phyloP scores from a whole-genome alignment of 35 echinoderm and acorn worm genomes.

The Patiria miniata region DNA sequence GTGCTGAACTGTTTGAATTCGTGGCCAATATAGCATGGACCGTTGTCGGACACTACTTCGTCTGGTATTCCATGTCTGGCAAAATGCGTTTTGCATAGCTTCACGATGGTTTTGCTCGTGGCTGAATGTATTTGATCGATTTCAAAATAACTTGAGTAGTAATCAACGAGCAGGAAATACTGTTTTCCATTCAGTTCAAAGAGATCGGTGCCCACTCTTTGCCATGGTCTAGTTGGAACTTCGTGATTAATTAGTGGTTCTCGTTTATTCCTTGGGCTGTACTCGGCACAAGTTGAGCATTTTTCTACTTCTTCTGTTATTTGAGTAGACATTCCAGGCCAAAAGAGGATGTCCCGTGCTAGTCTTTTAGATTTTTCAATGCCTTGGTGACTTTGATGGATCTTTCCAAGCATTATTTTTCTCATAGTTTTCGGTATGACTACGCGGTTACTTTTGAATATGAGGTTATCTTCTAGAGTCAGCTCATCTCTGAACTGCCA shows the following conservation, averaged over 20 bases:
- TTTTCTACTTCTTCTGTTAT: constrained; percentile 33
- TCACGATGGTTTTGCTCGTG: not conserved
- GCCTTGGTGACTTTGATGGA: constrained; percentile 22
- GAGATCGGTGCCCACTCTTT: constrained; percentile 44
- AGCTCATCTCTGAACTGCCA: constrained; percentile 31
- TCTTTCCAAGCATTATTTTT: constrained; percentile 34
- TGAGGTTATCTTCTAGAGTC: constrained; percentile 20
- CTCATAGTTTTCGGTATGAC: constrained; percentile 26
- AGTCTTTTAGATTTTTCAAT: constrained; percentile 18
- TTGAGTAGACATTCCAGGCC: constrained; percentile 17
- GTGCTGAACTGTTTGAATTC: constrained; percentile 29
- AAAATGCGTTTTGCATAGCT: constrained; percentile 43
- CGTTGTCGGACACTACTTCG: constrained; percentile 18
- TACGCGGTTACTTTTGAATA: constrained; percentile 41
- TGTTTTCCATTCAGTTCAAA: constrained; percentile 30
- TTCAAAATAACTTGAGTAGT: constrained; percentile 54
- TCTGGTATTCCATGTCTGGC: constrained; percentile 53
- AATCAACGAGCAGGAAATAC: constrained; percentile 46
- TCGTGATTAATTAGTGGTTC: constrained; percentile 14
- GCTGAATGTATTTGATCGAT: constrained; percentile 23
- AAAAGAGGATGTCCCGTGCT: constrained; percentile 21
- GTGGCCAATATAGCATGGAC: not conserved
- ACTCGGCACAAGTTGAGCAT: constrained; percentile 1
- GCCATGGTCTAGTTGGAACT: constrained; percentile 45
- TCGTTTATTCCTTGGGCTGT: constrained; percentile 7